Evolutionary conservation across 1,140 invertebrate species (phyloP).

Genomic region (Cydia fagiglandana): DNA sequence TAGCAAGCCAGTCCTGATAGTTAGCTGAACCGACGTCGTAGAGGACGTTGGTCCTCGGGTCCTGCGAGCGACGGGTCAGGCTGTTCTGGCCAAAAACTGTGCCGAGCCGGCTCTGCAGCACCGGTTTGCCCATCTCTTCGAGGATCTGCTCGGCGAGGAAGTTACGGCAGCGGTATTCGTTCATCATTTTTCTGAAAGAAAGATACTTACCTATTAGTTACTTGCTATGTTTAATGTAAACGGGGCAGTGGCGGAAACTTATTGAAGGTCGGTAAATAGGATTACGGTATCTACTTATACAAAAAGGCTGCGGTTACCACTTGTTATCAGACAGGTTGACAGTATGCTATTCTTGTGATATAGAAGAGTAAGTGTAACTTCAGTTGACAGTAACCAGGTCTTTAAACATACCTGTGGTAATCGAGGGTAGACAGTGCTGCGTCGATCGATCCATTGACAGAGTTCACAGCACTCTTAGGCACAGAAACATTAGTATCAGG

Average conservation of each 20-base stretch:
- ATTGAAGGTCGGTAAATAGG: too few relatives aligned
- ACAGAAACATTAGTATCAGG: constrained; percentile 37
- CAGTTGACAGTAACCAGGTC: too few relatives aligned
- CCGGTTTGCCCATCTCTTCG: constrained; percentile 80
- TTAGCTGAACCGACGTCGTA: constrained; percentile 83
- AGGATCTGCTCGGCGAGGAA: constrained; percentile 85
- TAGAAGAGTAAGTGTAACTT: too few relatives aligned
- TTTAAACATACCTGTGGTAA: constrained; percentile 82
- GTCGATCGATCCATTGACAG: constrained; percentile 78
- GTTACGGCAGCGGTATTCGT: constrained; percentile 85
- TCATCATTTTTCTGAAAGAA: constrained; percentile 83
- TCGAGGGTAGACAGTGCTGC: constrained; percentile 81
- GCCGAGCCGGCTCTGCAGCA: constrained; percentile 55
- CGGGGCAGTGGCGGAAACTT: too few relatives aligned
- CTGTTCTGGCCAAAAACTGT: constrained; percentile 44
- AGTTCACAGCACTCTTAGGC: constrained; percentile 34
- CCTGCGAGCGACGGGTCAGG: constrained; percentile 45
- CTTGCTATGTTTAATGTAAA: too few relatives aligned
- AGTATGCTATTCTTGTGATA: too few relatives aligned
- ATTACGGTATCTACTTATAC: too few relatives aligned
- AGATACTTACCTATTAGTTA: too few relatives aligned
- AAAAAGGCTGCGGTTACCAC: too few relatives aligned
- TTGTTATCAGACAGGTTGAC: too few relatives aligned
- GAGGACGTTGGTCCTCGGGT: constrained; percentile 74
- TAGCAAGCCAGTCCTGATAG: constrained; percentile 85